A percentile compares a stretch with the other conserved stretches of the same genome.
Evolutionary conservation across 2,113 vertebrate genomes (phyloP).

Genomic region (Elaphurus davidianus): DNA sequence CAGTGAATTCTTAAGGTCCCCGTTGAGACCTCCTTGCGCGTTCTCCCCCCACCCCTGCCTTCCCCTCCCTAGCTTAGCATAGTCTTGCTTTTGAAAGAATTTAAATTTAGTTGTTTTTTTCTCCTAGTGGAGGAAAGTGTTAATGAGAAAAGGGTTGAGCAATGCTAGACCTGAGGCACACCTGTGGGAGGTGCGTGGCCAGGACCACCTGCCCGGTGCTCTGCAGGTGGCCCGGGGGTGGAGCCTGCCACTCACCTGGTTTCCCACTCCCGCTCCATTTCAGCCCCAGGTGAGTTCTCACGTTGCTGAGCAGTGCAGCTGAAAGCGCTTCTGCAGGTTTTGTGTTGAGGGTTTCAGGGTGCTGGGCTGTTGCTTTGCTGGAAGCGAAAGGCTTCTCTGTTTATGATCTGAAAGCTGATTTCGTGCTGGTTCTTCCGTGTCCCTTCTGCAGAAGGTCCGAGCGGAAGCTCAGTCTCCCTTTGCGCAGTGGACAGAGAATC

Average conservation of each 20-base stretch:
- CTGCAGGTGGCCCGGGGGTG: neutral
- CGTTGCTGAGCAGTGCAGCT: neutral
- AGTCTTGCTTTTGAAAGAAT: too few relatives aligned
- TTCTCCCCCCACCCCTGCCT: neutral
- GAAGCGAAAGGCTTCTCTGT: neutral
- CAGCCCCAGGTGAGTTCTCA: neutral
- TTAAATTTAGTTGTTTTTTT: too few relatives aligned
- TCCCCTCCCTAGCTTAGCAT: too few relatives aligned
- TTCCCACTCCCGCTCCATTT: rapidly evolving
- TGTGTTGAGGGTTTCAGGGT: neutral
- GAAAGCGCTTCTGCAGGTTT: neutral
- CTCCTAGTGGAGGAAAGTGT: too few relatives aligned
- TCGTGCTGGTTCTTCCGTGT: neutral
- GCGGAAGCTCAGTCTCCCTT: neutral
- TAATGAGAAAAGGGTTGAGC: too few relatives aligned
- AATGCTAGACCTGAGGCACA: too few relatives aligned
- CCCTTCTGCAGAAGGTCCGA: neutral
- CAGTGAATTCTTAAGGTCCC: neutral
- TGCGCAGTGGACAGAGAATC: neutral
- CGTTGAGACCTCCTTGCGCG: neutral
- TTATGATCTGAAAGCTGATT: too few relatives aligned
- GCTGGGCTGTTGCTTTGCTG: neutral
- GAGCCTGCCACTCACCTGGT: neutral
- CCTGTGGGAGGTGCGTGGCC: rapidly evolving
- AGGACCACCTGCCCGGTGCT: rapidly evolving